Conservation (phyloP, 2,888 invertebrate species). For the Polymixis flavicincta region DNA sequence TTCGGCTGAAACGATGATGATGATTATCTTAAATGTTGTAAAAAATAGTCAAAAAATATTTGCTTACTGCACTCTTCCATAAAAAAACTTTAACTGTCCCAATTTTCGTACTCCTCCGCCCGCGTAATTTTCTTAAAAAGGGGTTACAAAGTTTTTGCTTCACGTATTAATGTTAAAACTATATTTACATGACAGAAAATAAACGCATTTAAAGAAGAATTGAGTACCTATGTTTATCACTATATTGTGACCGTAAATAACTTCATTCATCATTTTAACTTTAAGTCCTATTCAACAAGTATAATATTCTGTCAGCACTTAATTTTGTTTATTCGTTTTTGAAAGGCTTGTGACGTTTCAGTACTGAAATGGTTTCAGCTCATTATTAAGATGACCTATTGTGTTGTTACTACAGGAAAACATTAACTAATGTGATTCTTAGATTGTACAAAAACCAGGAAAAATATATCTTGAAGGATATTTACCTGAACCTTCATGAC, state of each 20-base stretch:
- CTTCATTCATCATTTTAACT: too few relatives aligned
- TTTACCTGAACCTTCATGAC: conserved; percentile 19
- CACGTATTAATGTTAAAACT: neutral
- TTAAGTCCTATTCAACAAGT: conserved; percentile 12
- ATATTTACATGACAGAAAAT: conserved; percentile 1
- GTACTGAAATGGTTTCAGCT: conserved; percentile 33
- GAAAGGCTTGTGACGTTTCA: conserved; percentile 26
- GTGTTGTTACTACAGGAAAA: conserved; percentile 58
- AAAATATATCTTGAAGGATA: conserved; percentile 21
- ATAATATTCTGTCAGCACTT: conserved; percentile 14
- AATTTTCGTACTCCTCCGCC: too few relatives aligned
- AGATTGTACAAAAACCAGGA: conserved; percentile 30
- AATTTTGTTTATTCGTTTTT: conserved; percentile 38
- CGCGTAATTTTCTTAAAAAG: too few relatives aligned
- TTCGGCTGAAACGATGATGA: too few relatives aligned
- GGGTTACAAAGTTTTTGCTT: too few relatives aligned
- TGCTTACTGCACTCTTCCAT: too few relatives aligned
- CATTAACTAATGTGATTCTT: conserved; percentile 45
- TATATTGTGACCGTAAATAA: conserved; percentile 23
- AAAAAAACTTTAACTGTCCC: too few relatives aligned
- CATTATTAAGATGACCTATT: conserved; percentile 54
- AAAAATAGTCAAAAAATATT: too few relatives aligned
- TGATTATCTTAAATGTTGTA: too few relatives aligned
- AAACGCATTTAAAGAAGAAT: conserved; percentile 6
- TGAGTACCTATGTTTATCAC: neutral